Conservation (phyloP, 2,113 vertebrate species). For the Arvicanthis niloticus region DNA sequence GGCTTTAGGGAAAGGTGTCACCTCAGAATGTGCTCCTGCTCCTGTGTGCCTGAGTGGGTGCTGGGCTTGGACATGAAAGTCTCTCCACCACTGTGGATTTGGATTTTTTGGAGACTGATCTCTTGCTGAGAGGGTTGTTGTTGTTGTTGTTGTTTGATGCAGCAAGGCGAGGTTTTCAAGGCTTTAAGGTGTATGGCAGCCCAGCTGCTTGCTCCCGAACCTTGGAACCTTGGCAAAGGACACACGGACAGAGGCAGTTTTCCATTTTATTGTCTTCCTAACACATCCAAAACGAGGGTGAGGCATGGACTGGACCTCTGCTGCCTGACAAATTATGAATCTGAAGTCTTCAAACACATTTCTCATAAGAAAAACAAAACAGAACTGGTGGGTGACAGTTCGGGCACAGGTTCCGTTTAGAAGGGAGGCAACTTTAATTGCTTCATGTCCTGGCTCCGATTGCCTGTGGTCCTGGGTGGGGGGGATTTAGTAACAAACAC, state of each 20-base stretch:
- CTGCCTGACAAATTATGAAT: conserved; percentile 10
- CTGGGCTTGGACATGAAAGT: neutral
- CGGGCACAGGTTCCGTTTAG: neutral
- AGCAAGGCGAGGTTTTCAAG: neutral
- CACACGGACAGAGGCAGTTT: neutral
- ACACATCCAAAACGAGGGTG: neutral
- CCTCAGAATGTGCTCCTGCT: neutral
- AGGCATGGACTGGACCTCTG: neutral
- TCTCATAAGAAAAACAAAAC: conserved; percentile 1
- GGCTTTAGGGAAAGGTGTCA: neutral
- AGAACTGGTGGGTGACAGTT: conserved; percentile 34
- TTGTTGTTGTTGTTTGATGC: neutral
- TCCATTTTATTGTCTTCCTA: neutral
- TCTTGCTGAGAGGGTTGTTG: neutral
- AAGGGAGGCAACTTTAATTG: conserved; percentile 61
- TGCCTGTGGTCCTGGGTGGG: conserved; percentile 55
- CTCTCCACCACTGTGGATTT: neutral
- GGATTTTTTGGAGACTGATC: neutral
- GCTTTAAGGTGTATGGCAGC: neutral
- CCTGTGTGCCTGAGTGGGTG: neutral
- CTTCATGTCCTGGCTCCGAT: neutral
- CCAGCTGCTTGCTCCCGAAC: neutral
- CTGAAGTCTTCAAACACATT: neutral
- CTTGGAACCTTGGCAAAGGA: neutral
- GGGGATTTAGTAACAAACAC: conserved; percentile 68